These are phyloP conservation scores for Microcebus jonahi DNA, from an alignment of 2,113 vertebrate species.

Conservation along the genomic window DNA sequence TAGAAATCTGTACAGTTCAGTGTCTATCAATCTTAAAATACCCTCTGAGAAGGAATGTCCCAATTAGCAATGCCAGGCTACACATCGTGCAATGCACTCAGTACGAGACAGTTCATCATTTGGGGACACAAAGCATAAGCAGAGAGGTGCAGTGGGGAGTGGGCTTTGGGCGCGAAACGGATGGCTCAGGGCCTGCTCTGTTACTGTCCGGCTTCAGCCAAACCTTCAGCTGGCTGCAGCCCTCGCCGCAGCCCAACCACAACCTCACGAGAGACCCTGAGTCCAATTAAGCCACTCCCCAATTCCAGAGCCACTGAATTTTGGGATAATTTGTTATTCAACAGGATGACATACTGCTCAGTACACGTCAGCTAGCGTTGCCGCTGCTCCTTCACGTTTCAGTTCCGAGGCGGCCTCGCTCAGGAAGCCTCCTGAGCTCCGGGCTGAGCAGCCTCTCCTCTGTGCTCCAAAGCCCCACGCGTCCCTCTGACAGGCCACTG, in stretches of 20 bases:
- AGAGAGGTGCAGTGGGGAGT: neutral
- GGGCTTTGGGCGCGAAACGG: neutral
- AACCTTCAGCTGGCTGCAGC: neutral
- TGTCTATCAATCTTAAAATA: neutral
- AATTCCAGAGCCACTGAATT: neutral
- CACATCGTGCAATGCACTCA: neutral
- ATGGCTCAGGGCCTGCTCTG: neutral
- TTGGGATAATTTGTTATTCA: neutral
- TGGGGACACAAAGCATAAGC: neutral
- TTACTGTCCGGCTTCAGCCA: neutral
- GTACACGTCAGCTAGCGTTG: neutral
- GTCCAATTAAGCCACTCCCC: neutral
- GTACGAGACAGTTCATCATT: accelerated
- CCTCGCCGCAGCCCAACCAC: too few species aligned
- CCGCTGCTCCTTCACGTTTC: neutral
- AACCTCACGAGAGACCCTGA: neutral
- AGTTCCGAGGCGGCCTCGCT: neutral
- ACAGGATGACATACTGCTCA: neutral
- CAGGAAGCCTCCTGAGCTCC: neutral
- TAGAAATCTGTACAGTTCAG: neutral
- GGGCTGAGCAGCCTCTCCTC: neutral
- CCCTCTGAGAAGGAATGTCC: neutral
- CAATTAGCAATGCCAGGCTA: accelerated
- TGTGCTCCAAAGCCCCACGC: accelerated
- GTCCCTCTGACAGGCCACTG: accelerated